A percentile compares a stretch with the other conserved stretches of the same genome.
Conservation (phyloP, 2,888 invertebrate species). For the Bembecia ichneumoniformis region DNA sequence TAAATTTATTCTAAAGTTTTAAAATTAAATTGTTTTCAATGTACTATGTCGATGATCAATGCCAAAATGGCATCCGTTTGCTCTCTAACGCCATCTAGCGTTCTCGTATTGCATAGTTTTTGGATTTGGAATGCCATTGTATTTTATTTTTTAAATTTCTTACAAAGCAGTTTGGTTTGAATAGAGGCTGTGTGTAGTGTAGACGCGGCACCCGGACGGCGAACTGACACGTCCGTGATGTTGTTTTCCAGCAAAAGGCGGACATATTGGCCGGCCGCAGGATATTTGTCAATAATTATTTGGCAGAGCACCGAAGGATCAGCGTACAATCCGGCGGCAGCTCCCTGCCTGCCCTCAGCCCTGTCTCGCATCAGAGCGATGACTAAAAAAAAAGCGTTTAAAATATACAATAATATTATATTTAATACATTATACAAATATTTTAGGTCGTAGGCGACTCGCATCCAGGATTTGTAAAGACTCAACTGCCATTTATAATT, state of each 20-base stretch:
- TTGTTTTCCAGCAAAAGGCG: conserved; percentile 73
- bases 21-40: too few relatives aligned
- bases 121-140: conserved; percentile 50
- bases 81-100: too few relatives aligned
- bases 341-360: conserved; percentile 67
- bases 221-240: conserved; percentile 52
- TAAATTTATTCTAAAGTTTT: too few relatives aligned
- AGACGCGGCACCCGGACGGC: conserved; percentile 20
- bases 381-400: conserved; percentile 42
- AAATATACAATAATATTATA: too few relatives aligned
- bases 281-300: conserved; percentile 74
- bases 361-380: conserved; percentile 69
- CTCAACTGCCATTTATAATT: conserved; percentile 11
- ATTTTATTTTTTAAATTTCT: conserved; percentile 26
- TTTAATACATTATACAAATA: too few relatives aligned
- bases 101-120: conserved; percentile 11
- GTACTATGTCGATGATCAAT: too few relatives aligned
- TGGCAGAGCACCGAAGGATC: conserved; percentile 73
- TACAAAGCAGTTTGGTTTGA: conserved; percentile 48
- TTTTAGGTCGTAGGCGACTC: too few relatives aligned
- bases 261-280: conserved; percentile 72
- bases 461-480: background rate
- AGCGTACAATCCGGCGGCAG: conserved; percentile 70
- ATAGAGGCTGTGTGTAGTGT: conserved; percentile 7
- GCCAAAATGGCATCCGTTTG: too few relatives aligned